Conservation (phyloP, 2,113 vertebrate species). For the Urocolius indicus region DNA sequence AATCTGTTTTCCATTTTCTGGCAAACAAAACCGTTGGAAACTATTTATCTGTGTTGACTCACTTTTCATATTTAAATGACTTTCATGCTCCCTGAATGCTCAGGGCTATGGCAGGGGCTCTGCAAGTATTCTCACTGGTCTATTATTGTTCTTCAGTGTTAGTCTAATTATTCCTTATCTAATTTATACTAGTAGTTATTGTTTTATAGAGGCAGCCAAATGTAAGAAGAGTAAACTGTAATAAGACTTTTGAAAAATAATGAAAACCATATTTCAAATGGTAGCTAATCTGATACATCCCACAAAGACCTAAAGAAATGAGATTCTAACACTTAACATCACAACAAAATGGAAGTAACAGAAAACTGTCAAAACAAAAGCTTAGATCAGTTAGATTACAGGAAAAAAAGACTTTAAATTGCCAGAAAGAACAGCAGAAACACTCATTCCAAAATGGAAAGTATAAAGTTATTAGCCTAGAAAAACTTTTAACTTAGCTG, state of each 20-base stretch:
- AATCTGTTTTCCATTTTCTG: neutral
- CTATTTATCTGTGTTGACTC: neutral
- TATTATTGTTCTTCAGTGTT: neutral
- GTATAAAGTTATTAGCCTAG: neutral
- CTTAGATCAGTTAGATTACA: neutral
- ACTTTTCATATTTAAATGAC: fast-evolving
- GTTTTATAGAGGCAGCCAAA: neutral
- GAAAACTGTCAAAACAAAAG: neutral
- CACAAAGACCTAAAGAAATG: neutral
- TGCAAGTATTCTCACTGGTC: neutral
- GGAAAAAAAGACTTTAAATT: neutral
- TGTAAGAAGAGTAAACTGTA: neutral
- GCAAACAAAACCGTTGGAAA: neutral
- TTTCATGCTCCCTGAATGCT: neutral
- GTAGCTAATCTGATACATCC: neutral
- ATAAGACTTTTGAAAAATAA: neutral
- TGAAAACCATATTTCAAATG: neutral
- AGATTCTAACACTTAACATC: neutral
- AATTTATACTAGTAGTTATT: neutral
- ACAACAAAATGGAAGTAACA: neutral
- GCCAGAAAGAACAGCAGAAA: neutral
- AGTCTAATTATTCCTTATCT: neutral
- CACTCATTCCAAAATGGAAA: neutral
- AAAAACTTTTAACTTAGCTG: neutral
- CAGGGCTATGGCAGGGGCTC: neutral